Evolutionary conservation across 2,797 vertebrate species (phyloP).

Genomic region (Lithobates sylvaticus): DNA sequence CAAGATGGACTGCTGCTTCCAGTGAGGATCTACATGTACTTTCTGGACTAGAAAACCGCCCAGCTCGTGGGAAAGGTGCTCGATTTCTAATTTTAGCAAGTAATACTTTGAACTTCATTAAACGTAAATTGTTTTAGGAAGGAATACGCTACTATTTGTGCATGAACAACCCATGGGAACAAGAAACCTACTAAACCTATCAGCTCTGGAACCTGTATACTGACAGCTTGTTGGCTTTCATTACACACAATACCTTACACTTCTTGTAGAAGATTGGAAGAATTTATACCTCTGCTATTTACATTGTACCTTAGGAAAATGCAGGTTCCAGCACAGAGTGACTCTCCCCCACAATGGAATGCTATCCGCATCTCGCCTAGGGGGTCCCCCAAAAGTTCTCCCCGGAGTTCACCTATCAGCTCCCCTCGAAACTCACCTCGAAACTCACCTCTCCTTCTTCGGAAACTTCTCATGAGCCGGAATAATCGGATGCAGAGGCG

Average conservation of each 20-base stretch:
- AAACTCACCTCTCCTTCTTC: constrained; percentile 85
- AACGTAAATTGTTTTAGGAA: background rate
- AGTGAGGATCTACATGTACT: background rate
- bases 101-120: background rate
- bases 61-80: background rate
- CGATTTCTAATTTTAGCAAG: background rate
- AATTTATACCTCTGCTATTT: too few species aligned
- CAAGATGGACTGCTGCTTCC: background rate
- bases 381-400: constrained; percentile 76
- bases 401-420: constrained; percentile 65
- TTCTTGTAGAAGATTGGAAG: background rate
- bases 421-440: constrained; percentile 82
- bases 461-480: constrained; percentile 86
- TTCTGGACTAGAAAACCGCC: background rate
- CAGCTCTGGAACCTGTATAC: background rate
- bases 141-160: background rate
- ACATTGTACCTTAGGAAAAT: constrained; percentile 4
- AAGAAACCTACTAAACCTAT: background rate
- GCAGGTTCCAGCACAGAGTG: constrained; percentile 41
- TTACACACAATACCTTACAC: background rate
- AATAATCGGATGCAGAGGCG: constrained; percentile 87
- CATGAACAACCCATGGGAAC: background rate
- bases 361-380: constrained; percentile 67
- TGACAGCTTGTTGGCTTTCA: background rate
- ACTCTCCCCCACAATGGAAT: constrained; percentile 59